These are phyloP conservation scores for Tineola bisselliella DNA, from an alignment of 2,888 invertebrate species.

Conservation along the genomic window DNA sequence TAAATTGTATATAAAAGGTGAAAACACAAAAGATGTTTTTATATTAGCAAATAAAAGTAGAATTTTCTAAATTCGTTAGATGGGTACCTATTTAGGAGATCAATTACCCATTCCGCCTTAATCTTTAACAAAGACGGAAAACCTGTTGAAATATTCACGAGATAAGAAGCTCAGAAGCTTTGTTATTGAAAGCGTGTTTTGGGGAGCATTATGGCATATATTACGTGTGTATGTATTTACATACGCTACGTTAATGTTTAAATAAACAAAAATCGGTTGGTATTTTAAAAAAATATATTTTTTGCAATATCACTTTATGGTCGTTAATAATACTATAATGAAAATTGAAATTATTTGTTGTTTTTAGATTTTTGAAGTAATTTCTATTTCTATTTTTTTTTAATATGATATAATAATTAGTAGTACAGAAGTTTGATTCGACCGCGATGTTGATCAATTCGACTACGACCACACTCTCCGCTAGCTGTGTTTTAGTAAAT, in stretches of 20 bases:
- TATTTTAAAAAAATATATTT: background rate
- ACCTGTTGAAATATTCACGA: conserved; percentile 62
- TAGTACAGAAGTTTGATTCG: too few relatives aligned
- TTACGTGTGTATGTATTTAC: background rate
- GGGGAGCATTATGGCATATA: background rate
- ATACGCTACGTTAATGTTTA: background rate
- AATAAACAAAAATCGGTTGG: background rate
- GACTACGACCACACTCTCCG: too few relatives aligned
- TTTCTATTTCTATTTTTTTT: too few relatives aligned
- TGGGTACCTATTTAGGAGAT: conserved; percentile 43
- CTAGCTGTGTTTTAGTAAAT: too few relatives aligned
- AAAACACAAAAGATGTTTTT: too few relatives aligned
- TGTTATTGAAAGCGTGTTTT: conserved; percentile 42
- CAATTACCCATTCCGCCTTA: conserved; percentile 67
- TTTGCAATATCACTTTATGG: too few relatives aligned
- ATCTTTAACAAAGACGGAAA: conserved; percentile 59
- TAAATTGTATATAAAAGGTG: too few relatives aligned
- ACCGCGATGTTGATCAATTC: too few relatives aligned
- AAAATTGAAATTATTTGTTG: too few relatives aligned
- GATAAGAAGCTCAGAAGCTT: conserved; percentile 44
- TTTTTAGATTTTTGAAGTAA: too few relatives aligned
- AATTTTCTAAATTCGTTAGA: conserved; percentile 17
- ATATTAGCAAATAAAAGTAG: background rate
- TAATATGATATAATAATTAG: too few relatives aligned
- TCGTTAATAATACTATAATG: too few relatives aligned